These are phyloP conservation scores for Oscheius sp. DNA, from an alignment of 2,888 invertebrate species.

Conservation along the genomic window DNA sequence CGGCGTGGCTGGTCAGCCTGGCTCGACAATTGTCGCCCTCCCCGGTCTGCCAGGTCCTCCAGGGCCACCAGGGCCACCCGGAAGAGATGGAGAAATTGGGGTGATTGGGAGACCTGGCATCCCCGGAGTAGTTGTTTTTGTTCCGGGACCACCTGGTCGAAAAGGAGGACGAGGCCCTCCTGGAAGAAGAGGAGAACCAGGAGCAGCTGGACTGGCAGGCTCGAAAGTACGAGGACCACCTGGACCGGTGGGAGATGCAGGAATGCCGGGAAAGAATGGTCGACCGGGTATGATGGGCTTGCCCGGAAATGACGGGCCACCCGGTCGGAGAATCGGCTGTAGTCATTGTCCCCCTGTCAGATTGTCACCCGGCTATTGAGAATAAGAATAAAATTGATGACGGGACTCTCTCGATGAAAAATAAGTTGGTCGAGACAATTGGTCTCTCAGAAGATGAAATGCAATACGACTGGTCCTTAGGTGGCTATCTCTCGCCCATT, in stretches of 20 bases:
- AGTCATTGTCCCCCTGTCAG: slow-evolving; percentile 47
- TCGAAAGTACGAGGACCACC: slow-evolving; percentile 1
- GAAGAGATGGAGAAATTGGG: background rate
- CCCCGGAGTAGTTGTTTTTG: slow-evolving; percentile 18
- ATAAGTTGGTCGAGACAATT: background rate
- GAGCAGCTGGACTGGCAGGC: slow-evolving; percentile 31
- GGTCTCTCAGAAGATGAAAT: slow-evolving; percentile 9
- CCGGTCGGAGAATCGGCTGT: slow-evolving; percentile 38
- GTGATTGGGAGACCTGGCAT: slow-evolving; percentile 6
- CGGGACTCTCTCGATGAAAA: background rate
- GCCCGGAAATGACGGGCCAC: slow-evolving; percentile 37
- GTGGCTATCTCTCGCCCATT: no score
- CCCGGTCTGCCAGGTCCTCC: slow-evolving; percentile 50
- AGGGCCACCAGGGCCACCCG: slow-evolving; percentile 39
- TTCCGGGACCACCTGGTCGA: slow-evolving; percentile 33
- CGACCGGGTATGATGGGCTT: slow-evolving; percentile 37
- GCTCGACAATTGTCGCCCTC: slow-evolving; percentile 40
- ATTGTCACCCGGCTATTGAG: slow-evolving; percentile 48
- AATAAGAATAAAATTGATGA: background rate
- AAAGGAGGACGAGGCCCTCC: slow-evolving; percentile 49
- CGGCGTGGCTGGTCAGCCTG: slow-evolving; percentile 41
- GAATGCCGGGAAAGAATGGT: slow-evolving; percentile 17
- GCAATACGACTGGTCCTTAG: background rate
- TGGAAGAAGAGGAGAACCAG: slow-evolving; percentile 48
- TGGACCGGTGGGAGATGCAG: slow-evolving; percentile 1